phyloP scores from a whole-genome alignment of 2,888 invertebrate genomes.

The Xiphydria camelus region DNA sequence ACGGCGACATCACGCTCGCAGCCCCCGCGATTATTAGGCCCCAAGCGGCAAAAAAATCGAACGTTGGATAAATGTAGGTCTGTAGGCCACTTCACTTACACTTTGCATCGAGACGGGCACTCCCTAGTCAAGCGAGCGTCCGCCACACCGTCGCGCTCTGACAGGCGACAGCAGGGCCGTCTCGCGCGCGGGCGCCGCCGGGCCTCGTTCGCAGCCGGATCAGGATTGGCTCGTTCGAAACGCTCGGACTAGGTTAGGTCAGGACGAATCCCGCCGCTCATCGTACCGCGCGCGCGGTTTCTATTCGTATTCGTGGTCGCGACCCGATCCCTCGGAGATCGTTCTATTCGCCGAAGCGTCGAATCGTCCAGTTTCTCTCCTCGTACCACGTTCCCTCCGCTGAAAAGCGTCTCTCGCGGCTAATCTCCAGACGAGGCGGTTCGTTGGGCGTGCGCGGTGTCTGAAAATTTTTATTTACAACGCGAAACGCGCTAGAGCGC shows the following conservation, averaged over 20 bases:
- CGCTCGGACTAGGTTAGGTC: not conserved
- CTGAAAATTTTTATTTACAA: no score
- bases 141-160: conserved; percentile 48
- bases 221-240: not conserved
- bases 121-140: conserved; percentile 71
- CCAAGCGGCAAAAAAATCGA: conserved; percentile 62
- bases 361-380: no score
- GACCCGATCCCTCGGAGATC: no score
- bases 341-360: no score
- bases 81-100: conserved; percentile 88
- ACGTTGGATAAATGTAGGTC: conserved; percentile 81
- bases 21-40: conserved; percentile 52
- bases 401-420: no score
- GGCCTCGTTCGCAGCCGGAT: conserved; percentile 3
- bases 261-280: no score
- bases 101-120: conserved; percentile 72
- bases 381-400: no score
- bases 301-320: no score
- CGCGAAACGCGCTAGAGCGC: no score
- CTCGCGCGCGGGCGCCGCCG: conserved; percentile 4
- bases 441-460: no score
- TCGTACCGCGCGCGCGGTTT: no score
- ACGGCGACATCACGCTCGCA: conserved; percentile 35
- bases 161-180: conserved; percentile 33
- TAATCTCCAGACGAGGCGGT: no score